Conservation (phyloP, 2,113 vertebrate species). For the Leucopsar rothschildi region DNA sequence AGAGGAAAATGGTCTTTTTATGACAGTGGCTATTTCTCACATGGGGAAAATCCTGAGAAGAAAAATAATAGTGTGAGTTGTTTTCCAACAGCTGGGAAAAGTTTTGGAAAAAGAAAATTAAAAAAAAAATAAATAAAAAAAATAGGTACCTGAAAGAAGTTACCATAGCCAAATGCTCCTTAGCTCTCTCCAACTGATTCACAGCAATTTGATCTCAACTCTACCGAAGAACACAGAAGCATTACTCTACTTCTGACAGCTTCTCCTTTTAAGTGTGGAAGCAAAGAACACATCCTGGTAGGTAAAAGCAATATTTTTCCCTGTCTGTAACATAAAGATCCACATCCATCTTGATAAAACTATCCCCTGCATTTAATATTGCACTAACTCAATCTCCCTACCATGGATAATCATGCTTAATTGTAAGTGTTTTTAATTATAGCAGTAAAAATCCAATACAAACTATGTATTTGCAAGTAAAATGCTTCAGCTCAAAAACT, state of each 20-base stretch:
- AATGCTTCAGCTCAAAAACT: not conserved
- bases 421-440: not conserved
- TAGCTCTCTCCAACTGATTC: not conserved
- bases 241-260: not conserved
- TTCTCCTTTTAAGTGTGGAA: not conserved
- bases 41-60: not conserved
- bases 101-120: not conserved
- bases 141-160: not conserved
- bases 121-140: not conserved
- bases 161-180: not conserved
- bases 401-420: not conserved
- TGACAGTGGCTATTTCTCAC: not conserved
- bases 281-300: not conserved
- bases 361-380: not conserved
- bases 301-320: not conserved
- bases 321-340: not conserved
- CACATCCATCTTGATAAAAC: not conserved
- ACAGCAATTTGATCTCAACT: not conserved
- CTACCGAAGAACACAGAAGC: not conserved
- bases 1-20: not conserved
- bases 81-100: not conserved
- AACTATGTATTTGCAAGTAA: not conserved
- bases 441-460: not conserved
- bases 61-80: not conserved
- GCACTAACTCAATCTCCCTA: not conserved